Conservation (phyloP, 30 jellyfish, hydroid and myxozoan species). For the Haliclystus octoradiatus region DNA sequence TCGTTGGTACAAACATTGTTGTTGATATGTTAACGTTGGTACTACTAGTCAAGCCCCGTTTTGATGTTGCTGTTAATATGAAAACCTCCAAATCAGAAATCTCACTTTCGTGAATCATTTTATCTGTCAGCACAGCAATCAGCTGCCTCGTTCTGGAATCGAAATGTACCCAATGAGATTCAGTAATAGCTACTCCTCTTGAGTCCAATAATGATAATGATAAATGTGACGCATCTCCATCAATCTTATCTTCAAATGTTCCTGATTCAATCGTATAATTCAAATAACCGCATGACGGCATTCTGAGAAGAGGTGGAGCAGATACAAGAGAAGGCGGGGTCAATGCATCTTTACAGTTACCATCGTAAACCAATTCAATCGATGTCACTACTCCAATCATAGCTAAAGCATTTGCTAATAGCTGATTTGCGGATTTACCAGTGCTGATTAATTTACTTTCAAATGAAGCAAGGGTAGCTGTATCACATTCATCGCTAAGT, state of each 20-base stretch:
- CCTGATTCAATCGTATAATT: conserved; percentile 39
- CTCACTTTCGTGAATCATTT: neutral
- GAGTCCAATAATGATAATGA: conserved; percentile 30
- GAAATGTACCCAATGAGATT: conserved; percentile 28
- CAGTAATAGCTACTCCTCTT: conserved; percentile 13
- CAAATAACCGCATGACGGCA: conserved; percentile 49
- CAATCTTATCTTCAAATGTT: conserved; percentile 66
- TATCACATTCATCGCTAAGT: conserved; percentile 35
- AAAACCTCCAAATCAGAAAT: conserved; percentile 18
- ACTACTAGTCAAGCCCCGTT: conserved; percentile 51
- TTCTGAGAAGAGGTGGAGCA: conserved; percentile 34
- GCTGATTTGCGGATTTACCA: conserved; percentile 17
- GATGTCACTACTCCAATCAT: conserved; percentile 14
- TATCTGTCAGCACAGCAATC: conserved; percentile 11
- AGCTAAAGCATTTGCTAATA: conserved; percentile 26
- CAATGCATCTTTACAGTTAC: conserved; percentile 37
- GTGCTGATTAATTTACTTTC: conserved; percentile 5
- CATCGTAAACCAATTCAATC: conserved; percentile 5
- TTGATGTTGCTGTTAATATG: conserved; percentile 52
- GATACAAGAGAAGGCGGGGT: conserved; percentile 46
- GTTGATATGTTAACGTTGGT: conserved; percentile 28
- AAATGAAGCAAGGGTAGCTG: neutral
- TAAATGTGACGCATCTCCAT: conserved; percentile 56
- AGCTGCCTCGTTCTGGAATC: conserved; percentile 36
- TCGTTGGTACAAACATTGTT: conserved; percentile 11